Base-by-base conservation (phyloP, 2,113 vertebrate genomes). In the Aegithalos caudatus region DNA sequence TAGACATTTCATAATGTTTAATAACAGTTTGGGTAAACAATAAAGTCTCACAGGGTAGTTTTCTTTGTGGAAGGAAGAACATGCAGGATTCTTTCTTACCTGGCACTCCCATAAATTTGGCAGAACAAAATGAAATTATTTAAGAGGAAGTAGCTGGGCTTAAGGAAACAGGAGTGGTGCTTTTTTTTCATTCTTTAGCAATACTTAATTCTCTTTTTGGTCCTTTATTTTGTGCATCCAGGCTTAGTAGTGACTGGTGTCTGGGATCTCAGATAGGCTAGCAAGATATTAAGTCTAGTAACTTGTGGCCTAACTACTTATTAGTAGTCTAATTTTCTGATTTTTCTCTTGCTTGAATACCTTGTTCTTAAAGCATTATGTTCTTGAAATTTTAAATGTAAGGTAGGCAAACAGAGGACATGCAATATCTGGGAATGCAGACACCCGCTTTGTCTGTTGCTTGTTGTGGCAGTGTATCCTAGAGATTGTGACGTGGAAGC, bases 361-460 rank as follows among this genome's bases (percentile, higher is more conserved):
- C 23, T 79, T 60, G 33, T 60, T 62, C 35, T 58, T 71, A 21
- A 81, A 87, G 50, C 23, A 21, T 44, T 50, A n/a, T 18, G 29
- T 21, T 78, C 16, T 64, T 80, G 40, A 47, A 35, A 81, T 79
- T 33, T 81, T 58, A 73, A 86, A 45, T 12, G 12, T 42, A 37
- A 50, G 31, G 21, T 0, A 2, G 31, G 18, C 33, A 87, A 56
- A 35, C 0, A 1, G 21, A 58, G 25, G 21, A 9, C 3, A 1
- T 50, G 24, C 3, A 51, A 6, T 33, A 51, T 21, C n/a, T 79
- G 24, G 12, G 35, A 60, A 51, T 47, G 56, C 29, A 72, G 48
- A 35, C 24, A 6, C 6, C 4, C 16, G 1, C 51, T 67, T 71
- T 23, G 13, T 57, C 33, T 53, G 14, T 11, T 76, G 29, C 14